Base-by-base conservation (phyloP, 2,113 vertebrate genomes). In the Climacteris rufus region DNA sequence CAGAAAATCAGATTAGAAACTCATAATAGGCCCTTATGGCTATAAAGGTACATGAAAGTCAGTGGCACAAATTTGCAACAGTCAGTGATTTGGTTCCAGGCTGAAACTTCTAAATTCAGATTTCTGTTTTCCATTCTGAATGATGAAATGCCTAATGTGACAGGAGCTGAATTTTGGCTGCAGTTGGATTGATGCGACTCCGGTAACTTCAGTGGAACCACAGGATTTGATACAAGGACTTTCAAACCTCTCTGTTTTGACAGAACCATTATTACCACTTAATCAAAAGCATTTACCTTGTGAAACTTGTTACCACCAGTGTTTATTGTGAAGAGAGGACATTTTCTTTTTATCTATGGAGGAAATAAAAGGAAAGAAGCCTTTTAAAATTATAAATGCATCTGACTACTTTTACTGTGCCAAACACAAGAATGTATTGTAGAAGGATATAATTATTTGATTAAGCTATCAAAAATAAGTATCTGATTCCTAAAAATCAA, bases 1-100 rank as follows among this genome's bases (percentile, higher is more conserved):
- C 39, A 95, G 93, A 93, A 97, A 95, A 95, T 96, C 89, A 79
- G 59, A 77, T 93, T 94, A 88, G 75, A 87, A 95, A 76, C 54
- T 87, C 54, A 50, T 83, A 93, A 83, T 69, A 39, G 61, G 9
- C 15, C 57, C 66, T 85, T 76, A 54, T 63, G 75, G 25, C 72
- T 13, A 2, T 92, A 89, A 84, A 89, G 61, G 28, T 89, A 89
- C 64, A 91, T 94, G 65, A 86, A 92, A 93, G 72, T 64, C 83
- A 91, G 53, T 31, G 69, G 68, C 74, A 79, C 35, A 92, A 90
- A 91, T 90, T 89, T 96, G 54, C 78, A 91, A 65, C 82, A 93
- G 81, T 84, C 49, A 75, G 33, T 84, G 81, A 76, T 90, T 91
- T 69, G 4, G 19, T 85, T 91, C 40, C 80, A 72, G 57, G 42